These are phyloP conservation scores for Ceratitis capitata DNA, from an alignment of 1,140 invertebrate species.

Conservation along the genomic window DNA sequence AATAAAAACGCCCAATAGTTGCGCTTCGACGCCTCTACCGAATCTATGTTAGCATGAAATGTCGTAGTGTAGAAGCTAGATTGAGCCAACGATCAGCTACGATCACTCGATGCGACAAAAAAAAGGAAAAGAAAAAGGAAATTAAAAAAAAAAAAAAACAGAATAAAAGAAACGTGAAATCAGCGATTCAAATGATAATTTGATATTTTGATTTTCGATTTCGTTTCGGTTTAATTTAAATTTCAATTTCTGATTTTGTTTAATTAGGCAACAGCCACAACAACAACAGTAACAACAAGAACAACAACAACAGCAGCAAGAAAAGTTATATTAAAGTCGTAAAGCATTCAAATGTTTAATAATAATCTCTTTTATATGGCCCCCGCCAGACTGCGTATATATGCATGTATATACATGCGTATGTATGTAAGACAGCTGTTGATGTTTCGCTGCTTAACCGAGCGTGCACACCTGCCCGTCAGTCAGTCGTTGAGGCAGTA, in stretches of 20 bases:
- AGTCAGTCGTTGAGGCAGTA: neutral
- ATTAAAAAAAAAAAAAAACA: neutral
- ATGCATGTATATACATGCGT: too few species aligned
- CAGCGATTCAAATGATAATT: neutral
- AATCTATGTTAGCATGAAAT: too few species aligned
- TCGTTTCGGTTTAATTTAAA: neutral
- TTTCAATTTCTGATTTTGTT: neutral
- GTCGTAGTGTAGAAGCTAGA: too few species aligned
- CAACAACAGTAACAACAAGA: neutral
- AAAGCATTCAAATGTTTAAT: neutral
- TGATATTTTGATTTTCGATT: neutral
- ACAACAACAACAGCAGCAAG: too few species aligned
- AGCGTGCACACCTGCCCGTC: neutral
- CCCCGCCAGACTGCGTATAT: too few species aligned
- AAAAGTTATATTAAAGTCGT: neutral
- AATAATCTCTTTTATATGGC: neutral
- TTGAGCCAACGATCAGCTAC: neutral
- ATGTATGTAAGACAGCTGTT: too few species aligned
- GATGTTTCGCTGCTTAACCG: neutral
- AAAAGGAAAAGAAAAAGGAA: neutral
- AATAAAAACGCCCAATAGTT: neutral
- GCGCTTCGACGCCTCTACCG: neutral
- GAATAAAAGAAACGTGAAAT: neutral
- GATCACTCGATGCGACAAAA: neutral
- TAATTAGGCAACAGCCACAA: neutral